These are phyloP conservation scores for Caerostris extrusa DNA, from an alignment of 1,140 invertebrate species.

Conservation along the genomic window DNA sequence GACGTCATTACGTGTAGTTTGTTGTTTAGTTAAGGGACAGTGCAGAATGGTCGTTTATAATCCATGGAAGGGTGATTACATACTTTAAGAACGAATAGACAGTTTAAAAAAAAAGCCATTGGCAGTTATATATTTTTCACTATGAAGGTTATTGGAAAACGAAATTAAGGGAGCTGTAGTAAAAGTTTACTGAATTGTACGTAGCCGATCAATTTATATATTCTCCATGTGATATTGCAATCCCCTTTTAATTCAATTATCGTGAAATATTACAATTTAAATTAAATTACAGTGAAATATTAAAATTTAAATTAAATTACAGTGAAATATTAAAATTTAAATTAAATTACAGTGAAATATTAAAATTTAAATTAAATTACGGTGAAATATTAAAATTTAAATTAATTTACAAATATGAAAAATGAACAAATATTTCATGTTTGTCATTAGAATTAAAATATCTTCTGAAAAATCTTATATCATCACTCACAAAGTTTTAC, in stretches of 20 bases:
- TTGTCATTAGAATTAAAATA: too few species aligned
- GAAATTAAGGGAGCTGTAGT: neutral
- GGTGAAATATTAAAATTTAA: too few species aligned
- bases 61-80: slow-evolving; percentile 10
- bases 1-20: slow-evolving; percentile 45
- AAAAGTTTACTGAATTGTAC: too few species aligned
- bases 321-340: too few species aligned
- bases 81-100: neutral
- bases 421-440: too few species aligned
- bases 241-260: neutral
- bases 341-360: too few species aligned
- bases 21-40: slow-evolving; percentile 13
- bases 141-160: neutral
- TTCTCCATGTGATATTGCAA: neutral
- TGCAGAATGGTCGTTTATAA: slow-evolving; percentile 17
- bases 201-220: neutral
- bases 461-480: too few species aligned
- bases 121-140: too few species aligned
- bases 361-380: too few species aligned
- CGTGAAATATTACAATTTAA: neutral
- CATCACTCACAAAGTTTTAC: too few species aligned
- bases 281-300: neutral
- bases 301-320: too few species aligned
- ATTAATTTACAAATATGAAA: too few species aligned
- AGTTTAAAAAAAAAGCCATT: neutral